Percentiles rank a stretch among this genome's conserved stretches.
Evolutionary conservation across 2,113 vertebrate genomes (phyloP).

Genomic region (Neotoma lepida): DNA sequence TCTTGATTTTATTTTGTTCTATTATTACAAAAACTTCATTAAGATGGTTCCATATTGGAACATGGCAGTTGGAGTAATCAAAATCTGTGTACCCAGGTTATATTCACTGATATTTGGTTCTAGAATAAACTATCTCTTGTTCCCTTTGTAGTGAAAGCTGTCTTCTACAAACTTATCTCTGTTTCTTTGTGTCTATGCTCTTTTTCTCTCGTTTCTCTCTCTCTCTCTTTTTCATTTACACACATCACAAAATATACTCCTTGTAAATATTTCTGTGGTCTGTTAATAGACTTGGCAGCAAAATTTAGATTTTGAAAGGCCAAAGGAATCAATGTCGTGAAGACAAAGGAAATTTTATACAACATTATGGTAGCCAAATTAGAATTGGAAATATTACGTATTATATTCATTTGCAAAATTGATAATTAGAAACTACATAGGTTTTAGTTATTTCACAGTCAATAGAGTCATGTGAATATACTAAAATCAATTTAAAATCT

Average conservation of each 20-base stretch:
- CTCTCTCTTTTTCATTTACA: background rate
- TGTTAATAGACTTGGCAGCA: background rate
- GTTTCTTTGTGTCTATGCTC: background rate
- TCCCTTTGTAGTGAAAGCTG: background rate
- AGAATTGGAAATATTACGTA: background rate
- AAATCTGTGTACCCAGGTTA: background rate
- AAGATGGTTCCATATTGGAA: background rate
- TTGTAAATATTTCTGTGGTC: background rate
- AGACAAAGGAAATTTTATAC: background rate
- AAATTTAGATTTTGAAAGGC: background rate
- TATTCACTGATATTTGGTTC: background rate
- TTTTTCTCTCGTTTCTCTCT: background rate
- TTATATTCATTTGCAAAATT: background rate
- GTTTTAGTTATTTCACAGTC: background rate
- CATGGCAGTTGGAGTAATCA: background rate
- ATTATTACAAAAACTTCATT: background rate
- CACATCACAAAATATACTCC: background rate
- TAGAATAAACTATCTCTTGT: background rate
- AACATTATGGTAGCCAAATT: background rate
- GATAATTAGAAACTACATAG: background rate
- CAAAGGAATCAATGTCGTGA: background rate
- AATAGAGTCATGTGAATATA: background rate
- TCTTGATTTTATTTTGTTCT: background rate
- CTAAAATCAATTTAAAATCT: background rate
- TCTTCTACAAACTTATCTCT: background rate